A percentile compares a stretch with the other conserved stretches of the same genome.
phyloP scores from a whole-genome alignment of 2,113 vertebrate species.

The Sapajus apella region DNA sequence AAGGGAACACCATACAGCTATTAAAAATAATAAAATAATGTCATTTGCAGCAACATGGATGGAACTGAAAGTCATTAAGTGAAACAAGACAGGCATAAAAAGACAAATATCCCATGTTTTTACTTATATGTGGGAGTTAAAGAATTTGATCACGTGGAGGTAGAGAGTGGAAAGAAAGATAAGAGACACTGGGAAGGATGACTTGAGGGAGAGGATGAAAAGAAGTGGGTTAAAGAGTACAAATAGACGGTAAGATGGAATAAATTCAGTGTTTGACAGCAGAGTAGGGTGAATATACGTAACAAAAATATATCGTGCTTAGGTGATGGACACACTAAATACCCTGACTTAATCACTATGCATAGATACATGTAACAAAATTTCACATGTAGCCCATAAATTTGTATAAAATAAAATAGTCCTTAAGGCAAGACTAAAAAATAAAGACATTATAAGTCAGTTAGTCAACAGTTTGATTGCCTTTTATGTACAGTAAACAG shows the following conservation, averaged over 20 bases:
- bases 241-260: neutral
- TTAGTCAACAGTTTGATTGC: neutral
- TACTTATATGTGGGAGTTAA: neutral
- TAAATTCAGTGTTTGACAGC: neutral
- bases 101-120: neutral
- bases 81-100: neutral
- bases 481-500: neutral
- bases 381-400: neutral
- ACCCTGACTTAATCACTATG: neutral
- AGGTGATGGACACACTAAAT: neutral
- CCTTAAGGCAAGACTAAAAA: constrained; percentile 11
- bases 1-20: neutral
- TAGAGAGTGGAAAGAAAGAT: neutral
- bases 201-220: neutral
- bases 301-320: neutral
- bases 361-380: neutral
- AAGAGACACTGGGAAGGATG: neutral
- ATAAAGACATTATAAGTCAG: neutral
- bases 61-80: neutral
- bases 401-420: neutral
- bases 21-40: neutral
- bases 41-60: neutral
- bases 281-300: neutral
- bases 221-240: neutral
- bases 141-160: neutral